Percentiles rank a stretch among this genome's conserved stretches.
Evolutionary conservation across 2,113 vertebrate species (phyloP).

Genomic region (Brachypodius melanocephalos): DNA sequence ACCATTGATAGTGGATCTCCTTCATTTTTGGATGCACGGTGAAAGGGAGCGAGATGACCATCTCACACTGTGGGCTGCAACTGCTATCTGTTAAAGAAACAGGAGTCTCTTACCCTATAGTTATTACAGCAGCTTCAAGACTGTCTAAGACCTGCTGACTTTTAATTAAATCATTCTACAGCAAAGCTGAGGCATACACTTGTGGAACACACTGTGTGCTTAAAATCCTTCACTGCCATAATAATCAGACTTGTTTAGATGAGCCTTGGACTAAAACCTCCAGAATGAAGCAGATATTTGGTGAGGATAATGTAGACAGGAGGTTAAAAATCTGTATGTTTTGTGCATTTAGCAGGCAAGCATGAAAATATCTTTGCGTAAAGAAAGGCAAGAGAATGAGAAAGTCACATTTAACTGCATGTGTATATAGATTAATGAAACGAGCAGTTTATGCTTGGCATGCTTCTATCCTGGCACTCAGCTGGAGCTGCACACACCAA

Average conservation of each 20-base stretch:
- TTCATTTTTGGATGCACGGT: background rate
- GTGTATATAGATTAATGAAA: background rate
- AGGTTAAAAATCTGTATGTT: background rate
- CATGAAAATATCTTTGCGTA: background rate
- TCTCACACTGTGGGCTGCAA: background rate
- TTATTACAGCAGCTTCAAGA: background rate
- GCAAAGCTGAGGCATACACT: background rate
- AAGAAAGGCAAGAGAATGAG: background rate
- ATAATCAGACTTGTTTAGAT: background rate
- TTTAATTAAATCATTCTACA: background rate
- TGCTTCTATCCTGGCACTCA: background rate
- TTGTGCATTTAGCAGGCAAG: background rate
- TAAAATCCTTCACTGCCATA: background rate
- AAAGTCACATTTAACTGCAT: background rate
- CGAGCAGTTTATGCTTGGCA: accelerated
- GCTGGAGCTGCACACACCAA: background rate
- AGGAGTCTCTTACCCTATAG: background rate
- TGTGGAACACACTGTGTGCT: background rate
- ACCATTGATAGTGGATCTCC: background rate
- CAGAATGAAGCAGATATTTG: background rate
- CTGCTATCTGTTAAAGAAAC: background rate
- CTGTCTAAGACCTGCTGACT: background rate
- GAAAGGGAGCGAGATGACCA: background rate
- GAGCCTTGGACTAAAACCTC: background rate
- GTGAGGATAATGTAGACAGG: background rate